Percentiles rank a stretch among this genome's conserved stretches.
Evolutionary conservation across 37 sponge, comb jelly and placozoan species (phyloP).

Genomic region (Beroe forskalii): DNA sequence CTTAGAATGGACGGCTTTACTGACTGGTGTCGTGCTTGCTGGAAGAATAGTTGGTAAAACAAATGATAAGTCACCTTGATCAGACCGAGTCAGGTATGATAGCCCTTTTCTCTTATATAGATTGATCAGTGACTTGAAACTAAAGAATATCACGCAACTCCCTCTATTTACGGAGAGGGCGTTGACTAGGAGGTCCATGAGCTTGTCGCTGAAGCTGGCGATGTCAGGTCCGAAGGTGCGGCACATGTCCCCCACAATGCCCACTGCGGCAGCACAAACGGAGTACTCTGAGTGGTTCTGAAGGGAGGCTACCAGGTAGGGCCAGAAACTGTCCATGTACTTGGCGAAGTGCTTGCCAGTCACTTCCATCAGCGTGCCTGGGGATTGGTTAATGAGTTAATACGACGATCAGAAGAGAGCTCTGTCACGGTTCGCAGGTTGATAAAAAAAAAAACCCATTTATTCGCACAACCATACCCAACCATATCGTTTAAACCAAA

Average conservation of each 20-base stretch:
- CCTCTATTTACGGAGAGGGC: constrained; percentile 71
- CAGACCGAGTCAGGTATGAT: no score
- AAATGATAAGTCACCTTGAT: no score
- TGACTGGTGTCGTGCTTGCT: constrained; percentile 70
- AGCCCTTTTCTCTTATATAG: no score
- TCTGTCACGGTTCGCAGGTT: background rate
- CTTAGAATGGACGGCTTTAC: constrained; percentile 90
- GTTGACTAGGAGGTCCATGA: constrained; percentile 76
- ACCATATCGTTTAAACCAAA: background rate
- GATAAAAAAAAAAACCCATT: background rate
- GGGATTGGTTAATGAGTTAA: no score
- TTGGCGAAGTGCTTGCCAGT: constrained; percentile 73
- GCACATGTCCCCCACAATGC: constrained; percentile 94
- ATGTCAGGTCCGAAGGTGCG: constrained; percentile 72
- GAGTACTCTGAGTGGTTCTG: constrained; percentile 74
- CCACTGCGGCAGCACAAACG: constrained; percentile 95
- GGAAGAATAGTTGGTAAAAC: no score
- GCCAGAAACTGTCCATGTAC: constrained; percentile 85
- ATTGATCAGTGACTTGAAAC: no score
- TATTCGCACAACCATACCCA: background rate
- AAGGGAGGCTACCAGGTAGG: constrained; percentile 72
- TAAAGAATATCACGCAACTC: no score
- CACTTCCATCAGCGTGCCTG: constrained; percentile 68
- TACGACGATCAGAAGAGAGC: background rate
- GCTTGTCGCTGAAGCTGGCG: constrained; percentile 68